A percentile compares a stretch with the other conserved stretches of the same genome.
Conservation (phyloP, 2,113 vertebrate genomes). For the Etheostoma spectabile region DNA sequence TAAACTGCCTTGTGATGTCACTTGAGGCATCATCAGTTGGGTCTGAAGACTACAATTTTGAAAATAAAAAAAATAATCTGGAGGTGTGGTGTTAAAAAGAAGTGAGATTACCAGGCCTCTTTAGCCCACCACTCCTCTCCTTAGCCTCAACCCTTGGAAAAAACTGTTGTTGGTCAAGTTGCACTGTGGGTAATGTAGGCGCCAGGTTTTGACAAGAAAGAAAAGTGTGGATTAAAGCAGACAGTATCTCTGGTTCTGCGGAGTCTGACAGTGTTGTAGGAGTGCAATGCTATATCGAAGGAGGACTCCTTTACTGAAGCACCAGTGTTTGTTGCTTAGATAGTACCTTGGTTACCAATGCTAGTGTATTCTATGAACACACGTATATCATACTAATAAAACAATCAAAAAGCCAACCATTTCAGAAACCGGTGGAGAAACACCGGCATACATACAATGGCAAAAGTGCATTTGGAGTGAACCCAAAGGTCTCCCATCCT, state of each 20-base stretch:
- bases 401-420: slow-evolving; percentile 2
- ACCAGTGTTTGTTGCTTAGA: slow-evolving; percentile 22
- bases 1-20: background rate
- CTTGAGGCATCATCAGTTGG: background rate
- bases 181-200: slow-evolving; percentile 15
- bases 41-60: background rate
- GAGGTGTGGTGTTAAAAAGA: background rate
- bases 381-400: slow-evolving; percentile 2
- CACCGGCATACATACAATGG: slow-evolving; percentile 2
- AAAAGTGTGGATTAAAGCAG: too few relatives aligned
- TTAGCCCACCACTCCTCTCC: background rate
- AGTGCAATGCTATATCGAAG: background rate
- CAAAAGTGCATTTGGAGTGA: slow-evolving; percentile 51
- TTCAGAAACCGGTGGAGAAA: slow-evolving; percentile 20
- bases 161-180: background rate
- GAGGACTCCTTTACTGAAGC: background rate
- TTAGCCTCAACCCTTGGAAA: background rate
- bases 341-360: slow-evolving; percentile 13
- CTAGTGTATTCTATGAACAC: slow-evolving; percentile 11
- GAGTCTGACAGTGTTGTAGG: background rate
- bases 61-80: background rate
- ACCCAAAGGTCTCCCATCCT: slow-evolving; percentile 40
- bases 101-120: background rate
- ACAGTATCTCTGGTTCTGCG: background rate
- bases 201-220: background rate